Evolutionary conservation across 2,888 invertebrate genomes (phyloP), one percentile per base, ranked within the genome.

Genomic region (Cryptocephalus moraei): DNA sequence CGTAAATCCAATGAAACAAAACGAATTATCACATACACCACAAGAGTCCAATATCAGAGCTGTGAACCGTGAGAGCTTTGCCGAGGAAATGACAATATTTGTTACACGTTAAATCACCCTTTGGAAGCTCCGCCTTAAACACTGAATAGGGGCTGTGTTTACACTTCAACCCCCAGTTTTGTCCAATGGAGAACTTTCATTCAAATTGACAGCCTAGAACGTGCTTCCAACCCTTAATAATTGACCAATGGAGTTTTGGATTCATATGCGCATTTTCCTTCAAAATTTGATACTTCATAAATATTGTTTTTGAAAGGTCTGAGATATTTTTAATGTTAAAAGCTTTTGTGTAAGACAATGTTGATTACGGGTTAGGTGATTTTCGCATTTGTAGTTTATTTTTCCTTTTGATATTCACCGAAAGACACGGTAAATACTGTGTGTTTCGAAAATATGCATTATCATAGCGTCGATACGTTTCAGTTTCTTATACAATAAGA

Each of bases 141-240:
- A 59, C 56, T 57, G 62, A 57, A 59, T 60, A 56, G 62, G 65
- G 65, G 64, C 56, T 63, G 64, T 62, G 63, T 64, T 63, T 63
- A 64, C 62, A 64, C 60, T 65, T 64, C 62, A 63, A 57, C 61
- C 63, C 61, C 57, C 54, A 53, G 56, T 58, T 59, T 62, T 62
- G 58, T 60, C 69, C 69, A 69, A 69, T 68, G 55, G 62, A 58
- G 51, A 52, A 49, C 53, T 51, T 52, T 54, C 56, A 54, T 61
- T 58, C 52, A 59, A 60, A 57, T 56, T 60, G 61, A 57, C 59
- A 61, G 61, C 14, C 50, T 56, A 56, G 56, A 57, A 58, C 55
- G 58, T 58, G 59, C 59, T 57, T 58, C 63, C 63, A 62, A 62
- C 59, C 63, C 62, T 63, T 60, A 57, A 55, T 55, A 56, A 58